phyloP scores from a whole-genome alignment of 2,113 vertebrate genomes.

The Terrapene triunguis region DNA sequence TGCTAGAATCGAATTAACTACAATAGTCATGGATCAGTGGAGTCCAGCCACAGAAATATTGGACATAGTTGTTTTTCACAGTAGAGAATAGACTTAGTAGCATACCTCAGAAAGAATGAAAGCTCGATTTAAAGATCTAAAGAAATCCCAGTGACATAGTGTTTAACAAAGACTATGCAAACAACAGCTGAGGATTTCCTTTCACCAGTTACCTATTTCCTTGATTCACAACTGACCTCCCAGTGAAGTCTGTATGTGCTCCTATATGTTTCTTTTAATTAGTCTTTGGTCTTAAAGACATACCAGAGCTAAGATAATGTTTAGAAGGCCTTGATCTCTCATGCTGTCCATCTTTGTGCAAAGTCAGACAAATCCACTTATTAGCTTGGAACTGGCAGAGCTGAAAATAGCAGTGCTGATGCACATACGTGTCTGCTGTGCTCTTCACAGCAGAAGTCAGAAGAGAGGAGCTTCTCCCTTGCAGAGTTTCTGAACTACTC shows the following conservation, averaged over 20 bases:
- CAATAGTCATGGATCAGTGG: background rate
- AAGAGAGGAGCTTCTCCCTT: background rate
- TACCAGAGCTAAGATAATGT: background rate
- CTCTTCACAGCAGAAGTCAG: background rate
- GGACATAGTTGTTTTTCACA: background rate
- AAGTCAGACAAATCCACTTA: background rate
- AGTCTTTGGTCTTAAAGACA: background rate
- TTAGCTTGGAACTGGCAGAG: background rate
- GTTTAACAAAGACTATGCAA: background rate
- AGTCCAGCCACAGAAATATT: background rate
- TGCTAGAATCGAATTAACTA: background rate
- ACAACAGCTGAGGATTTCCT: background rate
- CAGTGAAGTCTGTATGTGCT: background rate
- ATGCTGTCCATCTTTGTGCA: background rate
- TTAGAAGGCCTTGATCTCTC: background rate
- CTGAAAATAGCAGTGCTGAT: background rate
- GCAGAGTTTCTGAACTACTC: background rate
- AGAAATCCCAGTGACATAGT: background rate
- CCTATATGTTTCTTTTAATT: background rate
- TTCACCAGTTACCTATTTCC: accelerated
- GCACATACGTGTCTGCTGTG: background rate
- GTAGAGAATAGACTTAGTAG: background rate
- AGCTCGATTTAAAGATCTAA: background rate
- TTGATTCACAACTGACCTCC: background rate
- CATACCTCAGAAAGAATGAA: background rate